Conservation (phyloP, 2,888 invertebrate species). For the Malachius bipustulatus region DNA sequence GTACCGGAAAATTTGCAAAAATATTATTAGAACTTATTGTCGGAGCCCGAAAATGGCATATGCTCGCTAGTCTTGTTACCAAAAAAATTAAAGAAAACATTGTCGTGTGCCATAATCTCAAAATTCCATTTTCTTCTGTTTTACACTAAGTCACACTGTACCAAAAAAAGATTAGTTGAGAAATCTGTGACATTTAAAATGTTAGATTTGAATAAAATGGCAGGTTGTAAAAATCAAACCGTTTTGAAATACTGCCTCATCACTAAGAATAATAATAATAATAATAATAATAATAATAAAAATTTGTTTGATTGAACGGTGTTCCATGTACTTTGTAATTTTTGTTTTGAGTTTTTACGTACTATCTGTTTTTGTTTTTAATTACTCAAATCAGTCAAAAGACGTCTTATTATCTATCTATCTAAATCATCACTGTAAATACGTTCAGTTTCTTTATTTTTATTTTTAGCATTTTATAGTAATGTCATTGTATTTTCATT, state of each 20-base stretch:
- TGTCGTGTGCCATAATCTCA: constrained; percentile 22
- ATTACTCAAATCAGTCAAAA: neutral
- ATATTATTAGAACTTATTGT: too few relatives aligned
- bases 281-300: too few relatives aligned
- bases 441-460: constrained; percentile 20
- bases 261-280: too few relatives aligned
- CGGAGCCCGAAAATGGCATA: constrained; percentile 18
- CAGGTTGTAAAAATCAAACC: constrained; percentile 20
- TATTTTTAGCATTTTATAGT: constrained; percentile 18
- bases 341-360: too few relatives aligned
- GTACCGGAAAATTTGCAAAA: too few relatives aligned
- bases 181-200: constrained; percentile 16
- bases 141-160: constrained; percentile 20
- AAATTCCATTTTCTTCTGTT: constrained; percentile 8
- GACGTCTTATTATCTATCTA: constrained; percentile 5
- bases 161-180: constrained; percentile 18
- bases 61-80: constrained; percentile 15
- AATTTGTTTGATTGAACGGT: too few relatives aligned
- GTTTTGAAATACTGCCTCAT: constrained; percentile 28
- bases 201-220: constrained; percentile 13
- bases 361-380: too few relatives aligned
- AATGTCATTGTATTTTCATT: constrained; percentile 15
- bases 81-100: constrained; percentile 12
- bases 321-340: too few relatives aligned
- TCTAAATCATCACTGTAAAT: constrained; percentile 14